Conservation (phyloP, 1,140 invertebrate species). For the Zaprionus tsacasi region DNA sequence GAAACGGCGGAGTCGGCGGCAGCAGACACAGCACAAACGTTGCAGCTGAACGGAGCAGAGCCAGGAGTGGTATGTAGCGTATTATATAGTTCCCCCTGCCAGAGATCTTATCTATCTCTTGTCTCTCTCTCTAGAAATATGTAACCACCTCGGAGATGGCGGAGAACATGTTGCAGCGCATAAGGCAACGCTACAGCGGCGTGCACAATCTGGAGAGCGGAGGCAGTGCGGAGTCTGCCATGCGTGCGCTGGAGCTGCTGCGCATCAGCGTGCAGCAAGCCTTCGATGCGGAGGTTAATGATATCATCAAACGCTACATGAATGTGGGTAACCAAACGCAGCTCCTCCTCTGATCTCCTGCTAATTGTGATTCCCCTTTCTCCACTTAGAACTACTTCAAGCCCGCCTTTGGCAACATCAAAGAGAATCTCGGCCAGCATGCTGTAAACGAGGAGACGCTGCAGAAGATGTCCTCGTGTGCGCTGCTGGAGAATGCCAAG, state of each 20-base stretch:
- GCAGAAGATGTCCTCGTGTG: slow-evolving; percentile 80
- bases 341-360: not conserved
- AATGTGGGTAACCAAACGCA: slow-evolving; percentile 83
- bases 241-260: slow-evolving; percentile 87
- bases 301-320: slow-evolving; percentile 86
- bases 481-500: slow-evolving; percentile 80
- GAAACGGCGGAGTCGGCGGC: slow-evolving; percentile 26
- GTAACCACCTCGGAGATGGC: slow-evolving; percentile 80
- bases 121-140: slow-evolving; percentile 59
- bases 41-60: slow-evolving; percentile 42
- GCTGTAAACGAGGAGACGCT: slow-evolving; percentile 75
- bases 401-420: slow-evolving; percentile 81
- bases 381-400: slow-evolving; percentile 73
- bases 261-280: slow-evolving; percentile 87
- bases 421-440: slow-evolving; percentile 79
- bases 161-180: slow-evolving; percentile 68
- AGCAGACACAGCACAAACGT: slow-evolving; percentile 12
- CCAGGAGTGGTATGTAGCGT: slow-evolving; percentile 40
- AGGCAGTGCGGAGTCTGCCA: slow-evolving; percentile 84
- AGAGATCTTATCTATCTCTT: not conserved
- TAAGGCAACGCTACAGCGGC: slow-evolving; percentile 69
- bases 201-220: slow-evolving; percentile 57
- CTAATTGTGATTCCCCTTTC: not conserved
- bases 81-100: not conserved
- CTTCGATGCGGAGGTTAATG: slow-evolving; percentile 88